These are phyloP conservation scores for Pangasius larnaudii DNA, from an alignment of 2,797 vertebrate genomes.

Conservation along the genomic window DNA sequence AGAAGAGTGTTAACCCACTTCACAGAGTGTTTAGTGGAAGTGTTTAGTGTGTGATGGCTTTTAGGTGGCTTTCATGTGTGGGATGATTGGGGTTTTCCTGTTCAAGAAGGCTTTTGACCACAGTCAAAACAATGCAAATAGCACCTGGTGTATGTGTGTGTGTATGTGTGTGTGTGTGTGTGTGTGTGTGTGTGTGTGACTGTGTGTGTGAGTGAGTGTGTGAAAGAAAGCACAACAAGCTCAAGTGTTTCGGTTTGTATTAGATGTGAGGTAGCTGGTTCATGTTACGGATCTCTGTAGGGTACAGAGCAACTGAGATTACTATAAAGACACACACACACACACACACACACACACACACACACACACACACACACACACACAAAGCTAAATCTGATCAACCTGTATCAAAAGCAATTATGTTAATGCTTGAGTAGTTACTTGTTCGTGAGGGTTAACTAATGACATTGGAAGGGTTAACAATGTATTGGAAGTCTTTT, in stretches of 20 bases:
- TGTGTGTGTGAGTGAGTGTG: slow-evolving; percentile 2
- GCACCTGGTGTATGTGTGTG: slow-evolving; percentile 19
- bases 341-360: background rate
- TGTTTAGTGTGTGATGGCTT: slow-evolving; percentile 16
- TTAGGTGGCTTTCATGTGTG: slow-evolving; percentile 36
- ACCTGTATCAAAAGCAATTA: background rate
- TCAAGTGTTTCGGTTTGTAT: slow-evolving; percentile 1
- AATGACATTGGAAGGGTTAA: background rate
- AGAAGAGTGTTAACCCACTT: slow-evolving; percentile 18
- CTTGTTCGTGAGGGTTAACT: background rate
- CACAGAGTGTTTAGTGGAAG: background rate
- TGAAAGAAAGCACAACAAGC: background rate
- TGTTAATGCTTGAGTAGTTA: background rate
- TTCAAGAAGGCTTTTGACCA: background rate
- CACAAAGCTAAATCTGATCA: background rate
- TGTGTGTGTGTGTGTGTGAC: slow-evolving; percentile 11
- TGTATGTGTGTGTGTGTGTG: slow-evolving; percentile 7
- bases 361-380: background rate
- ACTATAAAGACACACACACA: background rate
- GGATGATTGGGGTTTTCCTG: slow-evolving; percentile 35
- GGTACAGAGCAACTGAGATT: background rate
- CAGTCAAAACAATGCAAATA: slow-evolving; percentile 38
- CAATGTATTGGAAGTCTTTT: background rate
- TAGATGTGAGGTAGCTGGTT: background rate
- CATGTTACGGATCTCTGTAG: slow-evolving; percentile 16